These are phyloP conservation scores for Anniella stebbinsi DNA, from an alignment of 2,797 vertebrate species.

Conservation along the genomic window DNA sequence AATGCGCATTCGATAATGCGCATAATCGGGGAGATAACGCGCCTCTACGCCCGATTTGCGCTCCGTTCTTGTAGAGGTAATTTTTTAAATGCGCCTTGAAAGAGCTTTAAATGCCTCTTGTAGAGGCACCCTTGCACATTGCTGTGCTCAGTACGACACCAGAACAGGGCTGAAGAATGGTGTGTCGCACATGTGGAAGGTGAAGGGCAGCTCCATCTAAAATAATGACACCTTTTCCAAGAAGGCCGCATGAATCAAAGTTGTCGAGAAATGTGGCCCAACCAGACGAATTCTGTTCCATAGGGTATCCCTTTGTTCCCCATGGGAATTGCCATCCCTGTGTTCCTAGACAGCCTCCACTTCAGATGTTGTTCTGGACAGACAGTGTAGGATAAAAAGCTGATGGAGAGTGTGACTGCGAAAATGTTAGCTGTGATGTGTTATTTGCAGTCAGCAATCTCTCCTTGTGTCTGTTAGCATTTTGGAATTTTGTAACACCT, in stretches of 20 bases:
- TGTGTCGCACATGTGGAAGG: not conserved
- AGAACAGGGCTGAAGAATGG: not conserved
- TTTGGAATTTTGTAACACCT: not conserved
- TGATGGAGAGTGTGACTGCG: not conserved
- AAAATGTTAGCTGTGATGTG: not conserved
- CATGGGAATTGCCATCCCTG: not conserved
- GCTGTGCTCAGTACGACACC: not conserved
- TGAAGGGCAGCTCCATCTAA: not conserved
- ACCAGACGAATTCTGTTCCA: not conserved
- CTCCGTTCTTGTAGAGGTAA: too few relatives aligned
- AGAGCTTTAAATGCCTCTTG: too few relatives aligned
- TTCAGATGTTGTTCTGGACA: not conserved
- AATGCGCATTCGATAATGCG: too few relatives aligned
- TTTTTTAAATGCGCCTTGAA: too few relatives aligned
- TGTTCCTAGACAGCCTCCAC: not conserved
- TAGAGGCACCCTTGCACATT: too few relatives aligned
- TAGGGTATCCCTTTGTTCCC: not conserved
- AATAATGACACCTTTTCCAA: not conserved
- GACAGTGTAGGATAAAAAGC: not conserved
- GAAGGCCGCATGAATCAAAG: not conserved
- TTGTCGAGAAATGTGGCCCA: not conserved
- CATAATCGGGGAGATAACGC: too few relatives aligned
- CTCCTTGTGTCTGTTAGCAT: not conserved
- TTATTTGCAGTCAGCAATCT: not conserved
- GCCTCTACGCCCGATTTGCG: too few relatives aligned